phyloP scores from a whole-genome alignment of 2,797 vertebrate species.

The Mus caroli region DNA sequence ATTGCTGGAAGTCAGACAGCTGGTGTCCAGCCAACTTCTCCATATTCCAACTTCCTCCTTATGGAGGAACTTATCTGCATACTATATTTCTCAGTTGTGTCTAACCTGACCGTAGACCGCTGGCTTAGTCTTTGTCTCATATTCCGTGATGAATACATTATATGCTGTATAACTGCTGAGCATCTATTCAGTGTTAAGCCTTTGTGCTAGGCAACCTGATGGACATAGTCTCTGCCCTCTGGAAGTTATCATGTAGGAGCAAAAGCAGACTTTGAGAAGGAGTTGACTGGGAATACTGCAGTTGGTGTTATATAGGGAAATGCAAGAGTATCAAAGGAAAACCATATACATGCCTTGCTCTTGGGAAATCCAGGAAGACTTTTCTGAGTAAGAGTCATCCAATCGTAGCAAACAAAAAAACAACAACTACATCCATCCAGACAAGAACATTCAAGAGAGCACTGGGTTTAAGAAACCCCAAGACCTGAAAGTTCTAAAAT shows the following conservation, averaged over 20 bases:
- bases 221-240: background rate
- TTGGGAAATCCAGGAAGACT: background rate
- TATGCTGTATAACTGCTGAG: background rate
- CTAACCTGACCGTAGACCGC: background rate
- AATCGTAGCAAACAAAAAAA: background rate
- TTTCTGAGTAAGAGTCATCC: background rate
- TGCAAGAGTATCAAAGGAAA: background rate
- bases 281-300: background rate
- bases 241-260: background rate
- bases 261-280: background rate
- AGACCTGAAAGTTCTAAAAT: conserved; percentile 18
- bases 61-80: background rate
- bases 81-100: background rate
- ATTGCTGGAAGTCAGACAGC: background rate
- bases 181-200: background rate
- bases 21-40: background rate
- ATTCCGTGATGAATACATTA: background rate
- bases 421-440: background rate
- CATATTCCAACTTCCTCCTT: background rate
- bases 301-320: background rate
- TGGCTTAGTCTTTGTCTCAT: background rate
- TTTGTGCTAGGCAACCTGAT: background rate
- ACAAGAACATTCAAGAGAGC: background rate
- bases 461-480: background rate
- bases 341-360: background rate